A percentile compares a stretch with the other conserved stretches of the same genome.
These are phyloP conservation scores for Drosophila acutilabella DNA, from an alignment of 2,888 invertebrate species.

Conservation along the genomic window DNA sequence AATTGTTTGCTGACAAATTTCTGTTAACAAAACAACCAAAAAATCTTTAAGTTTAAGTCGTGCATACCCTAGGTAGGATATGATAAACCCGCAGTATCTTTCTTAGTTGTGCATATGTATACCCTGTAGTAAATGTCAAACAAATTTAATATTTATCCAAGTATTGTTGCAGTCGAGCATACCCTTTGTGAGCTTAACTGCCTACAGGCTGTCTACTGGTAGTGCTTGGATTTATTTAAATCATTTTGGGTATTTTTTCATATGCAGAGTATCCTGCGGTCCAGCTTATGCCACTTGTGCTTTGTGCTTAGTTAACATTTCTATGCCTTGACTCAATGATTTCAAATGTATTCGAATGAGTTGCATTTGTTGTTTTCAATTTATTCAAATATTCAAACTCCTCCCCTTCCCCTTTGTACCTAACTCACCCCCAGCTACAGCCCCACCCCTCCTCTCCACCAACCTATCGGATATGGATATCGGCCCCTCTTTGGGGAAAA, in stretches of 20 bases:
- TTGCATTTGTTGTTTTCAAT: constrained; percentile 20
- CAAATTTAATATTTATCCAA: too few relatives aligned
- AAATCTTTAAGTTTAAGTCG: too few relatives aligned
- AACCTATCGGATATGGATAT: not conserved
- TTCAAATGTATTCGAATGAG: constrained; percentile 13
- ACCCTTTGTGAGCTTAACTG: not conserved
- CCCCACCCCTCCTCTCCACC: not conserved
- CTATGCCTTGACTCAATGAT: constrained; percentile 2
- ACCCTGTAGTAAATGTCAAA: not conserved
- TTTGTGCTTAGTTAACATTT: not conserved
- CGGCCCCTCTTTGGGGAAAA: constrained; percentile 1
- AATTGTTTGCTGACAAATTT: too few relatives aligned
- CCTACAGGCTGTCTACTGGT: not conserved
- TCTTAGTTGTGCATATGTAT: too few relatives aligned
- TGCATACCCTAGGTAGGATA: too few relatives aligned
- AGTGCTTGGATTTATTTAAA: not conserved
- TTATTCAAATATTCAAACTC: constrained; percentile 6
- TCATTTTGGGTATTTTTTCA: too few relatives aligned
- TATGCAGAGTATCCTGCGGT: not conserved
- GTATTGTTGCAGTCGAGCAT: not conserved
- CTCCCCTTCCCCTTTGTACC: not conserved
- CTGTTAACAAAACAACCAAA: too few relatives aligned
- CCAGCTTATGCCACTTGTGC: not conserved
- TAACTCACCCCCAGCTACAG: too few relatives aligned
- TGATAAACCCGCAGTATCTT: too few relatives aligned